phyloP scores from a whole-genome alignment of 2,113 vertebrate species.

The Eubucco bourcierii region DNA sequence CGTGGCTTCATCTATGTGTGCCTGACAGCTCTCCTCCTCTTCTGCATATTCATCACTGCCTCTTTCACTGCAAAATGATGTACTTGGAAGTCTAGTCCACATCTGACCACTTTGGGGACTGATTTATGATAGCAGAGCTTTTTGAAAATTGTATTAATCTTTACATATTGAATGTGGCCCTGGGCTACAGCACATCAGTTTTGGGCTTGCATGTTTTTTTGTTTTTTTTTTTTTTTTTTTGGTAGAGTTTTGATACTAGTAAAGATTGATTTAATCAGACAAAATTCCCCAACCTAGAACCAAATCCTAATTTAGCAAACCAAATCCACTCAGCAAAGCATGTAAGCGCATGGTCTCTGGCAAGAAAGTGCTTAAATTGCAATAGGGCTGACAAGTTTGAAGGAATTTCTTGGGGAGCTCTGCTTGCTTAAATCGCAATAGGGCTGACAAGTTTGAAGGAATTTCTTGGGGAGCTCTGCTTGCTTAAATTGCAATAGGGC shows the following conservation, averaged over 20 bases:
- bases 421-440: too few species aligned
- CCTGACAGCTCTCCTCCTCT: constrained; percentile 45
- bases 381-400: not conserved
- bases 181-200: not conserved
- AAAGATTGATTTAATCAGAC: constrained; percentile 37
- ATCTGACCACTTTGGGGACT: constrained; percentile 51
- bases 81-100: constrained; percentile 52
- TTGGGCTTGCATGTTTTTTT: not conserved
- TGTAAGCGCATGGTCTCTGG: not conserved
- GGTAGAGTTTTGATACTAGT: not conserved
- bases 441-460: not conserved
- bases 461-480: not conserved
- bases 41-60: constrained; percentile 44
- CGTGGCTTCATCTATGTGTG: not conserved
- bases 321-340: not conserved
- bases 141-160: constrained; percentile 45
- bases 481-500: not conserved
- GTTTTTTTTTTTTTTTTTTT: not conserved
- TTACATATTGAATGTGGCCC: not conserved
- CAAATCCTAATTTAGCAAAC: constrained; percentile 17
- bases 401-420: not conserved
- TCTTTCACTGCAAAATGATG: constrained; percentile 42
- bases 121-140: constrained; percentile 30
- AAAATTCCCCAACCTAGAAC: not conserved
- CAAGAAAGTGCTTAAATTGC: not conserved